phyloP scores from a whole-genome alignment of 2,797 vertebrate species.

The Pitangus sulphuratus region DNA sequence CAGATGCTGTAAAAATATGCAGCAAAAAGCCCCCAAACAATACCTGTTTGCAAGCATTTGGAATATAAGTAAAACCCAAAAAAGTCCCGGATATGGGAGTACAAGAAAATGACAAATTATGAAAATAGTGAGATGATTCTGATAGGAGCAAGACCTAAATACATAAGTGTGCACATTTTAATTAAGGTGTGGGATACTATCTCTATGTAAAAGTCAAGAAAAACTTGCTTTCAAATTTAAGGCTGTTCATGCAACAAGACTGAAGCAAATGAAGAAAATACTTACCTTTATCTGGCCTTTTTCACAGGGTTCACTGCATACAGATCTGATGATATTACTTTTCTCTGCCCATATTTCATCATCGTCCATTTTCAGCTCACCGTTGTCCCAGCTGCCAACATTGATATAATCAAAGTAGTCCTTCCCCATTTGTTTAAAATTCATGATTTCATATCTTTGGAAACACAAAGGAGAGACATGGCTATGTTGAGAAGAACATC shows the following conservation, averaged over 20 bases:
- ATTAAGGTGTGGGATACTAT: not conserved
- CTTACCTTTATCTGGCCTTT: slow-evolving; percentile 97
- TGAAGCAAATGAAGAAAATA: not conserved
- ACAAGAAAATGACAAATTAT: not conserved
- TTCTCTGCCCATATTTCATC: slow-evolving; percentile 95
- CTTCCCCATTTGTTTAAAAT: slow-evolving; percentile 98
- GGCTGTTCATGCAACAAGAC: not conserved
- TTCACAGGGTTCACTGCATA: slow-evolving; percentile 96
- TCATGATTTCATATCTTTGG: slow-evolving; percentile 97
- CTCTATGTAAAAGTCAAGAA: not conserved
- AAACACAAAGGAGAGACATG: slow-evolving; percentile 48
- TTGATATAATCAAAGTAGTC: slow-evolving; percentile 96
- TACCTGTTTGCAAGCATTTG: not conserved
- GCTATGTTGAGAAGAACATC: not conserved
- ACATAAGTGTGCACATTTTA: not conserved
- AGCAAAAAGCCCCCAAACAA: not conserved
- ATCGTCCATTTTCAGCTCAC: slow-evolving; percentile 94
- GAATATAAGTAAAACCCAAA: not conserved
- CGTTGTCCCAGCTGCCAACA: slow-evolving; percentile 96
- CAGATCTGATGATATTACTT: slow-evolving; percentile 89
- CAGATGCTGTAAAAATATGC: not conserved
- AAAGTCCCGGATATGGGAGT: not conserved
- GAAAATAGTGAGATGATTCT: not conserved
- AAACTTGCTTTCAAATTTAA: not conserved
- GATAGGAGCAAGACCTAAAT: not conserved